Evolutionary conservation across 1,140 invertebrate genomes (phyloP), one percentile per base, ranked within the genome.

Genomic region (Eriocheir sinensis): DNA sequence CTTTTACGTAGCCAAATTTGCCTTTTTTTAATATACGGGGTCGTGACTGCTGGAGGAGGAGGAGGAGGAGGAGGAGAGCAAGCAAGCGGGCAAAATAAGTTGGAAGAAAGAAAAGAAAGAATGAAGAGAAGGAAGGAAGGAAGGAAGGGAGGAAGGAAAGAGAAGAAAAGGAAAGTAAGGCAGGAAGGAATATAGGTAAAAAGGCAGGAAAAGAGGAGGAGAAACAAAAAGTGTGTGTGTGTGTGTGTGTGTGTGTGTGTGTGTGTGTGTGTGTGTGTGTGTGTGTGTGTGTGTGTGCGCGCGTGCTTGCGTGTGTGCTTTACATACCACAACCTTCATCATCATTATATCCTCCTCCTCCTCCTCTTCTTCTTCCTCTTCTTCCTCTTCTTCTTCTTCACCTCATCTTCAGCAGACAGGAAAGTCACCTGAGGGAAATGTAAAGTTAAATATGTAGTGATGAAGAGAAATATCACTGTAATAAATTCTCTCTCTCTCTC

Each of bases 401-500:
- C 15, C 15, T 15, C n/a, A n/a, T n/a, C n/a, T n/a, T n/a, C n/a
- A n/a, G n/a, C n/a, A n/a, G n/a, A n/a, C n/a, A n/a, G n/a, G n/a
- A n/a, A n/a, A n/a, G n/a, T n/a, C n/a, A n/a, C n/a, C n/a, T n/a
- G n/a, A n/a, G 44, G 44, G 15, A 48, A 15, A 48, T 48, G 44
- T 48, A 48, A 48, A 48, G 44, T 8, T 8, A 48, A 48, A n/a
- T n/a, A n/a, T n/a, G n/a, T n/a, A n/a, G n/a, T n/a, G n/a, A n/a
- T n/a, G n/a, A n/a, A n/a, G n/a, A n/a, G n/a, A n/a, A n/a, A n/a
- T n/a, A n/a, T n/a, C n/a, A n/a, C n/a, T n/a, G n/a, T n/a, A n/a
- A n/a, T n/a, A n/a, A n/a, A n/a, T n/a, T 72, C 60, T 72, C 60
- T 72, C 60, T 72, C 60, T 72, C 60, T 72, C 60, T 72, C 60